Base-by-base conservation (phyloP, 92 coral and sea anemone species). In the Parazoanthus atlanticus region DNA sequence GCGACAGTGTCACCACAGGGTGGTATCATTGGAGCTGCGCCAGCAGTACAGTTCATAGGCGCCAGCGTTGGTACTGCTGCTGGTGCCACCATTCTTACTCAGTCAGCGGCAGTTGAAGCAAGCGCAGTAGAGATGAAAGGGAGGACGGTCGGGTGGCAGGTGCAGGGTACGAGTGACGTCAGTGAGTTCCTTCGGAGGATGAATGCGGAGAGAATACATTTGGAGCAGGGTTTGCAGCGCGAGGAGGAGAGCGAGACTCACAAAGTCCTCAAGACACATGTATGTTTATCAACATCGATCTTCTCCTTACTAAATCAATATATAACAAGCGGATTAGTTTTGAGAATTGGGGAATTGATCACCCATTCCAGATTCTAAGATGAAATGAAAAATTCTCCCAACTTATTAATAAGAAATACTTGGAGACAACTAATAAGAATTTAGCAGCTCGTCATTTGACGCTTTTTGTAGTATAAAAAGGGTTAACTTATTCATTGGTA, bases 171-270 rank as follows among this genome's bases (percentile, higher is more conserved):
- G 8, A 92, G 94, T 91, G 98, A 91, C 91, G 98, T 95, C 89
- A 93, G 98, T 70, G 98, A 95, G 81, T 93, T 97, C 92, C 90
- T 97, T 47, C 98, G 97, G 40, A 95, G 88, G 81, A 94, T 93
- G 95, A 97, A 97, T 64, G 94, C 95, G 71, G 99, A 97, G 88
- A 92, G 99, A 88, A 95, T 97, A 82, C 97, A 94, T 76, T 85
- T 95, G 46, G 99, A 97, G 90, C 98, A 94, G 74, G 92, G 91
- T 25, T 86, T 95, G 80, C 90, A 95, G 66, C 92, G 98, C 32
- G 98, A 94, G 46, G 99, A 97, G 90, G 96, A 97, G 88, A 93
- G 97, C 70, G 93, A 96, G 65, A 94, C 94, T 23, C 96, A 93
- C 85, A 95, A 88, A 73, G 93, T 93, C 40, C 86, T 97, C 49